Evolutionary conservation across 2,797 vertebrate genomes (phyloP).

Genomic region (Sebastes elongatus): DNA sequence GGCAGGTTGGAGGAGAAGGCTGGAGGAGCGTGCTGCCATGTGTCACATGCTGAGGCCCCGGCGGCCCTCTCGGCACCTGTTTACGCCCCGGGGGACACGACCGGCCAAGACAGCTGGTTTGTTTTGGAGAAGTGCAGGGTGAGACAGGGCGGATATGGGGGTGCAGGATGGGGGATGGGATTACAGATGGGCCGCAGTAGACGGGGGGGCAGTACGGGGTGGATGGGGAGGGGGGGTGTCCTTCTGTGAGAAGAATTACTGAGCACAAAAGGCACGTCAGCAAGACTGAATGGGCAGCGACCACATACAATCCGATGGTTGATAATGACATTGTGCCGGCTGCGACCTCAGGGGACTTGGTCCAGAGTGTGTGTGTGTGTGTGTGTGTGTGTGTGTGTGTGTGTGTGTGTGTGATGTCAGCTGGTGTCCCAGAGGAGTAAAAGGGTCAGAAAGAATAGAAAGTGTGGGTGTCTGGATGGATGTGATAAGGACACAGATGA

Average conservation of each 20-base stretch:
- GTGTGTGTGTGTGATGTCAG: constrained; percentile 55
- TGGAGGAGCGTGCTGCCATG: constrained; percentile 67
- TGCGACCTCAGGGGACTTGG: constrained; percentile 65
- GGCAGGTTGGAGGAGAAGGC: constrained; percentile 62
- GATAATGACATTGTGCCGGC: constrained; percentile 80
- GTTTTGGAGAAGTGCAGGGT: constrained; percentile 69
- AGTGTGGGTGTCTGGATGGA: constrained; percentile 28
- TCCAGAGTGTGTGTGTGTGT: constrained; percentile 25
- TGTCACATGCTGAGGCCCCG: constrained; percentile 68
- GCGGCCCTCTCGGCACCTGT: constrained; percentile 78
- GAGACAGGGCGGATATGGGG: constrained; percentile 67
- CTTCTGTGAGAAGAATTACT: constrained; percentile 76
- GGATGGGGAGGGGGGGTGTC: constrained; percentile 18
- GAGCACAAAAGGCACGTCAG: constrained; percentile 79
- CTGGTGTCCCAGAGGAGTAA: constrained; percentile 57
- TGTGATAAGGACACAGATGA: constrained; percentile 59
- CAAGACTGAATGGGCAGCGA: constrained; percentile 75
- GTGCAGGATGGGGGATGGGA: constrained; percentile 70
- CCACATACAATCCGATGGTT: constrained; percentile 76
- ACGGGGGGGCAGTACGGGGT: constrained; percentile 43
- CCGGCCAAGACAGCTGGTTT: constrained; percentile 81
- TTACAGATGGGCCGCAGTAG: constrained; percentile 78
- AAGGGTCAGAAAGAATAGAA: constrained; percentile 35
- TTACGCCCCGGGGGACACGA: constrained; percentile 73
- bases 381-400: constrained; percentile 29